phyloP scores from a whole-genome alignment of 2,888 invertebrate genomes.

The Nomada fucata region DNA sequence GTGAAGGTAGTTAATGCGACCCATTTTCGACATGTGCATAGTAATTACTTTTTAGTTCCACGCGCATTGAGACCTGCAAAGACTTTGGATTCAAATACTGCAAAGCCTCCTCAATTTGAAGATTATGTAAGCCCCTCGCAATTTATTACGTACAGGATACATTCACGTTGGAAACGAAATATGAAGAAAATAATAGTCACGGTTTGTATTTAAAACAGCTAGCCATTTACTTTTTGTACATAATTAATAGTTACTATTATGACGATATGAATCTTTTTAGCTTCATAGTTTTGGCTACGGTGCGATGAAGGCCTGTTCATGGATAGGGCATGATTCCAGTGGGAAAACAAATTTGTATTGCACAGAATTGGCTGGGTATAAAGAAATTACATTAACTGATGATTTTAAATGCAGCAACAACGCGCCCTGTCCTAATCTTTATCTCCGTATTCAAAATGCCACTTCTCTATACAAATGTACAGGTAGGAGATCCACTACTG shows the following conservation, averaged over 20 bases:
- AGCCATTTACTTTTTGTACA: neutral
- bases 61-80: slow-evolving; percentile 69
- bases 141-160: slow-evolving; percentile 85
- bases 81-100: slow-evolving; percentile 52
- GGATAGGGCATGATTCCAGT: slow-evolving; percentile 62
- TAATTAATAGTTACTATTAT: neutral
- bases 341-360: slow-evolving; percentile 53
- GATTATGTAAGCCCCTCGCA: slow-evolving; percentile 86
- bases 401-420: slow-evolving; percentile 60
- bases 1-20: too few species aligned
- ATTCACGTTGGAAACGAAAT: slow-evolving; percentile 73
- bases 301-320: slow-evolving; percentile 73
- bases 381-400: slow-evolving; percentile 69
- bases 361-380: slow-evolving; percentile 67
- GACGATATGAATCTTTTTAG: slow-evolving; percentile 47
- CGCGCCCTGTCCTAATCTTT: slow-evolving; percentile 67
- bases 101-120: slow-evolving; percentile 84
- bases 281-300: slow-evolving; percentile 77
- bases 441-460: slow-evolving; percentile 72
- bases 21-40: too few species aligned
- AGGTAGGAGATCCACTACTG: slow-evolving; percentile 83
- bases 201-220: slow-evolving; percentile 59
- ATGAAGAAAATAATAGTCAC: slow-evolving; percentile 70
- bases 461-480: slow-evolving; percentile 86
- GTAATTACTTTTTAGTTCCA: slow-evolving; percentile 68